phyloP scores from a whole-genome alignment of 2,797 vertebrate species.

The Phrynocephalus forsythii region DNA sequence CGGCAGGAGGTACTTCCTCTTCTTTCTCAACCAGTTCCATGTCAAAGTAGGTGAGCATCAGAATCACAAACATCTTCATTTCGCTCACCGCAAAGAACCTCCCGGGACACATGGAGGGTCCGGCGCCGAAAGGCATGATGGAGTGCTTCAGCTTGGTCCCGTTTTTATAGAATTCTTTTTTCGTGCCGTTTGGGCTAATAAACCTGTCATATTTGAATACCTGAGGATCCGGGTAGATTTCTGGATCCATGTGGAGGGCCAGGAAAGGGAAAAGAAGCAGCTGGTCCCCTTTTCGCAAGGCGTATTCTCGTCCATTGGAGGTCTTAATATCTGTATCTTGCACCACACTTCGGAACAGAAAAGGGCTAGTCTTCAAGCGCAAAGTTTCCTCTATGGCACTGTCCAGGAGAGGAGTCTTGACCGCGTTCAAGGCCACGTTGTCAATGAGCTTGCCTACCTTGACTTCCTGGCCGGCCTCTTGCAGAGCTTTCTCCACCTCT shows the following conservation, averaged over 20 bases:
- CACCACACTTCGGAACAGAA: slow-evolving; percentile 82
- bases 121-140: slow-evolving; percentile 92
- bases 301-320: slow-evolving; percentile 77
- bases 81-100: slow-evolving; percentile 89
- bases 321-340: slow-evolving; percentile 80
- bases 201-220: slow-evolving; percentile 89
- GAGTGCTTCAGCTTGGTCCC: slow-evolving; percentile 87
- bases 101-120: slow-evolving; percentile 88
- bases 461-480: slow-evolving; percentile 70
- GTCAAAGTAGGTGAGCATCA: slow-evolving; percentile 89
- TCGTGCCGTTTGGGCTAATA: slow-evolving; percentile 82
- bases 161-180: slow-evolving; percentile 86
- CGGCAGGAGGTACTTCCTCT: slow-evolving; percentile 78
- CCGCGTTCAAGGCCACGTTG: slow-evolving; percentile 78
- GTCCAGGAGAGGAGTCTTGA: slow-evolving; percentile 87
- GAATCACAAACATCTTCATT: slow-evolving; percentile 89
- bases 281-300: slow-evolving; percentile 84
- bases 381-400: slow-evolving; percentile 89
- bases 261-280: slow-evolving; percentile 86
- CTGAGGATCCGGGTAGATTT: slow-evolving; percentile 86
- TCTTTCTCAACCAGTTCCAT: slow-evolving; percentile 84
- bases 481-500: slow-evolving; percentile 81
- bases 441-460: slow-evolving; percentile 59
- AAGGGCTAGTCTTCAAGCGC: slow-evolving; percentile 80
- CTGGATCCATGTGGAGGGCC: slow-evolving; percentile 86